These are phyloP conservation scores for Pygmarrhopalites habei DNA, from an alignment of 1,140 invertebrate species.

Conservation along the genomic window DNA sequence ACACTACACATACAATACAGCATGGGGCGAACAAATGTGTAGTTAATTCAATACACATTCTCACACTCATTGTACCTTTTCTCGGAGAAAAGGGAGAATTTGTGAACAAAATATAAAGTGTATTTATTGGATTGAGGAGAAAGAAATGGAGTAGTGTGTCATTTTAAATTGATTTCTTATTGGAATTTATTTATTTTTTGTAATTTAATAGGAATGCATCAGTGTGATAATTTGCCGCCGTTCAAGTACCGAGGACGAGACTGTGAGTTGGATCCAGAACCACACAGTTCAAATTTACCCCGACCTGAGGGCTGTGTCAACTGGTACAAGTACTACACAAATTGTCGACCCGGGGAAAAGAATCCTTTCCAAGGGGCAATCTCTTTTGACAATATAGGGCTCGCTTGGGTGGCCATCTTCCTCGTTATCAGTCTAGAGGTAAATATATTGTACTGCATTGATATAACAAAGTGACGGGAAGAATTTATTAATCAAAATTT, in stretches of 20 bases:
- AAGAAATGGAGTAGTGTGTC: too few relatives aligned
- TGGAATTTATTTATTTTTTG: neutral
- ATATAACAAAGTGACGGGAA: neutral
- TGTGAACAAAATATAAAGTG: too few relatives aligned
- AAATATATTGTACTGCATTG: neutral
- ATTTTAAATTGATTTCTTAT: too few relatives aligned
- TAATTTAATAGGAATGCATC: conserved; percentile 62
- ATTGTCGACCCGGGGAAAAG: conserved; percentile 80
- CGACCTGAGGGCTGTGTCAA: conserved; percentile 57
- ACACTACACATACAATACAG: too few relatives aligned
- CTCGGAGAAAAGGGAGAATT: too few relatives aligned
- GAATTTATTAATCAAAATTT: neutral
- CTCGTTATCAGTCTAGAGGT: conserved; percentile 60
- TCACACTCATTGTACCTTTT: too few relatives aligned
- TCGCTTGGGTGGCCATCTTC: conserved; percentile 99
- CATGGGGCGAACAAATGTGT: too few relatives aligned
- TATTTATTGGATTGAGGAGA: too few relatives aligned
- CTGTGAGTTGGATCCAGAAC: conserved; percentile 46
- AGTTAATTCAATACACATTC: too few relatives aligned
- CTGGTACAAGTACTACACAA: conserved; percentile 98
- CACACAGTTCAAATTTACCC: conserved; percentile 37
- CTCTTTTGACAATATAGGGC: conserved; percentile 76
- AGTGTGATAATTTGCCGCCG: conserved; percentile 77
- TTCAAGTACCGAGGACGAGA: conserved; percentile 61
- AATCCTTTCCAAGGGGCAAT: conserved; percentile 99